Base-by-base conservation (phyloP, 2,888 invertebrate species). In the Onchidella celtica region DNA sequence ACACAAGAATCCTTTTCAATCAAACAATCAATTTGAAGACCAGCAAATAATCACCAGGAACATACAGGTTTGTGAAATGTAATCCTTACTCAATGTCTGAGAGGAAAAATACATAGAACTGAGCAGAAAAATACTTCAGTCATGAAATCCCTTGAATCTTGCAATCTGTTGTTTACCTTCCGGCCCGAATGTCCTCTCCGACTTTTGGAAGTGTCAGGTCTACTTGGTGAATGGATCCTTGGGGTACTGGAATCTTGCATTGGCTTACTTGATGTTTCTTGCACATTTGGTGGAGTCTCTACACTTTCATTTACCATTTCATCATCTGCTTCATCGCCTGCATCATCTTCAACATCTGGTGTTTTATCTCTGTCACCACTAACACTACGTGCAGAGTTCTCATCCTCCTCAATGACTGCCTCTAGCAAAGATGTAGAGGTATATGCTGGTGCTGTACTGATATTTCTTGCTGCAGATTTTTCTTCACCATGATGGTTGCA, bases 381-480 rank as follows among this genome's bases (percentile, higher is more conserved):
- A n/a, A 32, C 47, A 27, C 14, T 68, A 14, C 55, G 34, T 4
- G 34, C 36, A 2, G 57, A 57, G 66, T 34, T 34, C 55, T 77
- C 77, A 68, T 77, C 77, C 55, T 77, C 77, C 34, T 77, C 77
- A 17, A 68, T 27, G 27, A 77, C 77, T 27, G 77, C 66, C 34
- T 77, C 77, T 36, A 77, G 68, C 32, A 36, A 34, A 27, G 57
- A 40, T 14, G 24, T 0, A 36, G 66, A 57, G 11, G 34, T 57
- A n/a, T 36, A 55, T n/a, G 68, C 57, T 66, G 77, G 77, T 29
- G 36, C 34, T 21, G 68, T 57, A 17, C 36, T 77, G 34, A 68
- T 77, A 11, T 34, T 77, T 27, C 36, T 47, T 6, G 17, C 47
- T 17, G 17, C 47, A 11, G 47, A 17, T 17, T 47, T 47, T 17